phyloP scores from a whole-genome alignment of 1,140 invertebrate species.

The Druon quercuslanigerum region DNA sequence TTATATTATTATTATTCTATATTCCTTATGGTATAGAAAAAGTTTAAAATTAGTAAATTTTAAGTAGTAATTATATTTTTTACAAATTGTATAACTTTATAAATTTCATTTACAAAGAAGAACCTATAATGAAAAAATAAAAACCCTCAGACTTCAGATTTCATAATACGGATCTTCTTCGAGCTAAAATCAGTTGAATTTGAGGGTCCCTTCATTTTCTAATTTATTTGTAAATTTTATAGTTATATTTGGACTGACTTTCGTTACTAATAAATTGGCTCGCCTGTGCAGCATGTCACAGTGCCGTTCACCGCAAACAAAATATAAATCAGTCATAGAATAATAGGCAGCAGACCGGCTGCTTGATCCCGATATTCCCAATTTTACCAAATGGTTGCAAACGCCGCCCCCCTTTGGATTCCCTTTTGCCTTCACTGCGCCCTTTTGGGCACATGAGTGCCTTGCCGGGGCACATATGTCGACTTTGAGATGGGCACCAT shows the following conservation, averaged over 20 bases:
- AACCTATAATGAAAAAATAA: no score
- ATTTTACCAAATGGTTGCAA: conserved; percentile 73
- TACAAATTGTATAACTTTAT: no score
- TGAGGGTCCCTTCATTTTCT: no score
- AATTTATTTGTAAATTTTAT: not conserved
- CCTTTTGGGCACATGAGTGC: conserved; percentile 51
- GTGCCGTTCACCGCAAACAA: conserved; percentile 62
- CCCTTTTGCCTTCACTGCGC: conserved; percentile 54
- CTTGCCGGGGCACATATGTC: conserved; percentile 67
- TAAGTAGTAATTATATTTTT: no score
- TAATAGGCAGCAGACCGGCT: conserved; percentile 63
- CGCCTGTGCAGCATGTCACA: conserved; percentile 34
- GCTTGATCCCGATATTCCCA: conserved; percentile 66
- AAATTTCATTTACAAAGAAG: no score
- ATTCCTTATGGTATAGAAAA: no score
- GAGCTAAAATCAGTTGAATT: no score
- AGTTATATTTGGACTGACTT: conserved; percentile 22
- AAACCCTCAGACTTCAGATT: no score
- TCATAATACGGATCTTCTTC: no score
- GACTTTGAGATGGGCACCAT: conserved; percentile 59
- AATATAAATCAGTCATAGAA: conserved; percentile 74
- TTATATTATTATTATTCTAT: no score
- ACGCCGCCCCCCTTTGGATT: conserved; percentile 58
- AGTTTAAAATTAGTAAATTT: no score
- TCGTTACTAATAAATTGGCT: conserved; percentile 44